Percentiles rank a stretch among this genome's conserved stretches.
These are phyloP conservation scores for Oreonectes daqikongensis DNA, from an alignment of 2,797 vertebrate genomes.

Conservation along the genomic window DNA sequence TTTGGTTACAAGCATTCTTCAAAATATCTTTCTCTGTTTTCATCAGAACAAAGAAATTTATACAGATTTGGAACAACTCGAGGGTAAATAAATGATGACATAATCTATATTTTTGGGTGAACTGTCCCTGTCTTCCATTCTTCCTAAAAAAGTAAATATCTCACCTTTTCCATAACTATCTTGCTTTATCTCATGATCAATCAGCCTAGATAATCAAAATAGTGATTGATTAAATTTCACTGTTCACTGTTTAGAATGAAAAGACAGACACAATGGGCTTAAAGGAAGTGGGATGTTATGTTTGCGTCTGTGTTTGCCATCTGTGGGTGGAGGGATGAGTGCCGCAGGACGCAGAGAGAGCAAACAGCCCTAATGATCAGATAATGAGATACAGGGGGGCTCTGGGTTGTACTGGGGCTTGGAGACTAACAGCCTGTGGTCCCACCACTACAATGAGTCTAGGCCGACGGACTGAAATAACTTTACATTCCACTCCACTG, in stretches of 20 bases:
- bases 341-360: conserved; percentile 25
- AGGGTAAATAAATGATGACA: too few species aligned
- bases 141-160: too few species aligned
- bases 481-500: conserved; percentile 65
- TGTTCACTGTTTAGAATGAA: conserved; percentile 7
- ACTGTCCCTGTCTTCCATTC: too few species aligned
- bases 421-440: conserved; percentile 42
- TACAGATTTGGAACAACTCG: too few species aligned
- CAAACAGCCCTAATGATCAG: conserved; percentile 45
- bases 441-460: conserved; percentile 43
- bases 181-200: conserved; percentile 13
- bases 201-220: background rate
- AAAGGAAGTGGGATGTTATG: conserved; percentile 15
- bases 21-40: too few species aligned
- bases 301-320: conserved; percentile 13
- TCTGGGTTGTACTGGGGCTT: background rate
- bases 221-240: conserved; percentile 11
- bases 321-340: conserved; percentile 3
- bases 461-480: conserved; percentile 52
- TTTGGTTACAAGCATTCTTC: too few species aligned
- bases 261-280: conserved; percentile 25
- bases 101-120: too few species aligned
- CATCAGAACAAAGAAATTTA: too few species aligned
- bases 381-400: conserved; percentile 24
- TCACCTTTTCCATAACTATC: too few species aligned